Evolutionary conservation across 2,888 invertebrate genomes (phyloP), one percentile per base, ranked within the genome.

Genomic region (Drosophila nigricruria): DNA sequence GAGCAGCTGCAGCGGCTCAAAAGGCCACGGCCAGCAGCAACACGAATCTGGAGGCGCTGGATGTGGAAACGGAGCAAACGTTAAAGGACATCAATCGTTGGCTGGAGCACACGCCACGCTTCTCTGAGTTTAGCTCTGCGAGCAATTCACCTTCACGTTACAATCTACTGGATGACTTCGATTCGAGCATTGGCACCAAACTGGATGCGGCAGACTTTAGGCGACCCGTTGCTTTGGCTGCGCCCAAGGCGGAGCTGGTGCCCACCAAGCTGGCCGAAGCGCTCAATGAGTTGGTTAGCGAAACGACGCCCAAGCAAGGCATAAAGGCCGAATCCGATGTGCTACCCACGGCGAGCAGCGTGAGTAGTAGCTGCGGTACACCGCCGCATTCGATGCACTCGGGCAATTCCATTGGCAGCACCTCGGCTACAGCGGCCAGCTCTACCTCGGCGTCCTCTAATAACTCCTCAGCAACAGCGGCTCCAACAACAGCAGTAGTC

Each of bases 21-120:
- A 82, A 82, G 32, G 78, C 80, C 1, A 56, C 79, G 3, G 27
- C 78, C 2, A 77, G 64, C 36, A 86, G 94, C 87, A 94, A 94
- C 23, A 94, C 91, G 1, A 93, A 92, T 54, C 94, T 95, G 81
- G 96, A 96, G 89, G 96, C 96, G 4, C 92, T 96, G 23, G 95
- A 95, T 85, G 93, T 95, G 71, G 96, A 96, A 12, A 96, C 96
- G 0, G 96, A 96, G 87, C 93, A 93, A 65, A 93, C 93, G 0
- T 63, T 96, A 0, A 96, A 97, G 94, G 97, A 97, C 91, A 97
- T 97, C 45, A 97, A 96, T 91, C 97, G 97, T 88, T 97, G 97
- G 97, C 93, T 97, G 69, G 97, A 97, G 88, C 97, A 97, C 83
- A 96, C 97, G 0, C 97, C 97, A 0, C 95, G 95, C 79, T 94